phyloP scores from a whole-genome alignment of 2,113 vertebrate genomes.

The Coptodon rendalli region DNA sequence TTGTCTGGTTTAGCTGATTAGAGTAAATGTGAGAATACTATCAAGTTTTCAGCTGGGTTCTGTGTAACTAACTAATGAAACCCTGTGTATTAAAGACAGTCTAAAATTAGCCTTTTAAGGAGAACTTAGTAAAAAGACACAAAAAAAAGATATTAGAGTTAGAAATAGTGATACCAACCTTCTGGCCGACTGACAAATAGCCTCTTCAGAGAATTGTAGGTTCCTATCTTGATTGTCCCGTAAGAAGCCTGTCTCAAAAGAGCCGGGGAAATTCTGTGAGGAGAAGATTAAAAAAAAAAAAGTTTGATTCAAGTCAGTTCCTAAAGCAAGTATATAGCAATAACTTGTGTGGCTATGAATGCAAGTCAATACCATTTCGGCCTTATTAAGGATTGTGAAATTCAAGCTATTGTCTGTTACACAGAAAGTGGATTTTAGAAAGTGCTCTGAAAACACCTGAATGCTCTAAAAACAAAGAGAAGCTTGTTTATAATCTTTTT shows the following conservation, averaged over 20 bases:
- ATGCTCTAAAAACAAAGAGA: not conserved
- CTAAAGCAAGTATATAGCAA: not conserved
- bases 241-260: conserved; percentile 92
- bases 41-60: not conserved
- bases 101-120: not conserved
- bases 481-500: not conserved
- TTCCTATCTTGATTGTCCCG: conserved; percentile 96
- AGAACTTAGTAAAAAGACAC: not conserved
- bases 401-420: fast-evolving
- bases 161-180: conserved; percentile 66
- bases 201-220: conserved; percentile 92
- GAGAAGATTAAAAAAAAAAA: not conserved
- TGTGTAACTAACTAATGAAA: not conserved
- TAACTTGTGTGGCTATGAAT: fast-evolving
- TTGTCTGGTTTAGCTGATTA: not conserved
- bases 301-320: not conserved
- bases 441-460: not conserved
- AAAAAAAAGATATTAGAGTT: not conserved
- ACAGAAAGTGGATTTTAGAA: not conserved
- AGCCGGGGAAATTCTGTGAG: conserved; percentile 85
- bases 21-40: not conserved
- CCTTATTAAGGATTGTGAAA: not conserved
- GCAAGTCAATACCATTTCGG: not conserved
- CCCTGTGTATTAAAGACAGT: not conserved
- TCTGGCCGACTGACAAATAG: conserved; percentile 88